These are phyloP conservation scores for Plecotus auritus DNA, from an alignment of 2,113 vertebrate genomes.

Conservation along the genomic window DNA sequence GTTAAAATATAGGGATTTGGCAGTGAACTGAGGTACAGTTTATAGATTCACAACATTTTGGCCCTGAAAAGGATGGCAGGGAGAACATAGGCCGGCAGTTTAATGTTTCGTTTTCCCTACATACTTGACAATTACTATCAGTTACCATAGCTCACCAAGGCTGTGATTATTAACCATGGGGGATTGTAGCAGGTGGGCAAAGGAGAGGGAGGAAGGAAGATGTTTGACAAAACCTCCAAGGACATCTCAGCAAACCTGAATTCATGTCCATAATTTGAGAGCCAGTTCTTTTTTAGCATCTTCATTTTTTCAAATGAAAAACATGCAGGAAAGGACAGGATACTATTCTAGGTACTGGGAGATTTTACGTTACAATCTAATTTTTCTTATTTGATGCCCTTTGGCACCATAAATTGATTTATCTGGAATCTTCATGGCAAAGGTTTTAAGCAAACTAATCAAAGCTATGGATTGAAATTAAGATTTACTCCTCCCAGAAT, in stretches of 20 bases:
- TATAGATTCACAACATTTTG: not conserved
- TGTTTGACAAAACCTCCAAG: not conserved
- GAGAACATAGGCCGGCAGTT: not conserved
- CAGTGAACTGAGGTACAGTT: not conserved
- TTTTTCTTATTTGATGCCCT: not conserved
- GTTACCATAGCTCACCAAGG: not conserved
- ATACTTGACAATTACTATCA: not conserved
- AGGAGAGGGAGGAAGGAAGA: not conserved
- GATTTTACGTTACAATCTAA: not conserved
- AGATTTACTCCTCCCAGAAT: not conserved
- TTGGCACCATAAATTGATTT: not conserved
- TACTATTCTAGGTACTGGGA: not conserved
- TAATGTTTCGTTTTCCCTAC: not conserved
- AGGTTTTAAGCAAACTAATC: not conserved
- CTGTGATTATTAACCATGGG: not conserved
- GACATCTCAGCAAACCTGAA: not conserved
- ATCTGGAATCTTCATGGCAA: not conserved
- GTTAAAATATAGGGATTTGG: not conserved
- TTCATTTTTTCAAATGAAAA: slow-evolving; percentile 39
- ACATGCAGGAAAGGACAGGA: not conserved
- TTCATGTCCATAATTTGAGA: not conserved
- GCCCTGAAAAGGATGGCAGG: not conserved
- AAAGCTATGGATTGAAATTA: slow-evolving; percentile 6
- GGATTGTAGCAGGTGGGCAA: not conserved
- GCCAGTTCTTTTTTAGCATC: not conserved